These are phyloP conservation scores for Atherix ibis DNA, from an alignment of 2,888 invertebrate species.

Conservation along the genomic window DNA sequence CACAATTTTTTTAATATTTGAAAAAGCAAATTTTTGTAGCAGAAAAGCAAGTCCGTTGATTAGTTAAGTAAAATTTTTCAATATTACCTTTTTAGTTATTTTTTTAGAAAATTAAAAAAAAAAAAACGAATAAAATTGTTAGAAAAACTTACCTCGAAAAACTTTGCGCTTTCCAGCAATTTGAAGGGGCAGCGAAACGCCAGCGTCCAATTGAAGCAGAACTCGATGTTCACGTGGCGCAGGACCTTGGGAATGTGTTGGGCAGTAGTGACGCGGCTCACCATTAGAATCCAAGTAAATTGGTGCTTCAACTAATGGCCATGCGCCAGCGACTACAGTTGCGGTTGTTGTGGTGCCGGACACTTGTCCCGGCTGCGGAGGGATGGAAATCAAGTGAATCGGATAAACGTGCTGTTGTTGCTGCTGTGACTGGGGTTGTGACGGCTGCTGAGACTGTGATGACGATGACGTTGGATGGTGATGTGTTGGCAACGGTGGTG, in stretches of 20 bases:
- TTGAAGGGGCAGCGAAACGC: conserved; percentile 60
- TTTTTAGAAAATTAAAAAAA: too few species aligned
- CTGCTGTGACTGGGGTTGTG: conserved; percentile 37
- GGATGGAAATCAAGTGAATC: conserved; percentile 34
- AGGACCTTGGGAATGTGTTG: conserved; percentile 27
- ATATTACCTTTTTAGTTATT: too few species aligned
- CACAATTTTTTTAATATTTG: too few species aligned
- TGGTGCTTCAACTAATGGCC: conserved; percentile 36
- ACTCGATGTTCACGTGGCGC: conserved; percentile 47
- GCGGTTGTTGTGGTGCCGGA: conserved; percentile 33
- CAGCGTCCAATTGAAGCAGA: conserved; percentile 58
- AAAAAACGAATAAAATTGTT: neutral
- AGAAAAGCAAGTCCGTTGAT: too few species aligned
- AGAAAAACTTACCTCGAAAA: conserved; percentile 48
- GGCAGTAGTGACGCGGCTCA: conserved; percentile 36
- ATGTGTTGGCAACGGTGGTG: conserved; percentile 37
- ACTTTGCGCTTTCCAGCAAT: conserved; percentile 60
- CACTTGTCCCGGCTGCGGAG: conserved; percentile 21
- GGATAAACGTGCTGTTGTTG: conserved; percentile 39
- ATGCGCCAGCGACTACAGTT: conserved; percentile 24
- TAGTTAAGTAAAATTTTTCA: too few species aligned
- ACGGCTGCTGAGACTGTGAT: conserved; percentile 34
- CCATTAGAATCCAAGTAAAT: conserved; percentile 45
- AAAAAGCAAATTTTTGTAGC: too few species aligned
- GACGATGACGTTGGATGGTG: conserved; percentile 30